Evolutionary conservation across 2,888 invertebrate genomes (phyloP), one percentile per base, ranked within the genome.

Genomic region (Trissonchulus latispiculum): DNA sequence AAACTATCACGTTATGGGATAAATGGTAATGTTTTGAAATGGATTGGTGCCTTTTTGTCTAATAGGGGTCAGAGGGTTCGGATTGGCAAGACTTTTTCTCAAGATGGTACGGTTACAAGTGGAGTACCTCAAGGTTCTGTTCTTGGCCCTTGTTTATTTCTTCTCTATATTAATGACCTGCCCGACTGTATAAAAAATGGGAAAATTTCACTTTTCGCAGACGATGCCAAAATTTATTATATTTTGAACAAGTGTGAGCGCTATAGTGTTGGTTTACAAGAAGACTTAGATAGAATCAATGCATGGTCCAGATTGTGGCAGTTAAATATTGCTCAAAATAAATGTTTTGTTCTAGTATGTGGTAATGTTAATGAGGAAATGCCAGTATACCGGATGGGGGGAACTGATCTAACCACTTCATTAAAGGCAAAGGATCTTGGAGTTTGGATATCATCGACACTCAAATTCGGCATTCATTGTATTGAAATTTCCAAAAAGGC

Each of bases 121-220:
- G 70, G 70, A 69, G 70, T 69, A 31, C 70, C 70, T 8, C 70
- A 69, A 69, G 70, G 70, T 33, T 69, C 70, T 15, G 70, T 69
- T n/a, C 31, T 69, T 3, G 70, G 70, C 48, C 70, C 70, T 8
- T 37, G 48, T n/a, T 28, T 69, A 18, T 69, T 69, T 69, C n/a
- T 69, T 15, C 23, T 69, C 8, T 69, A 28, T 48, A 69, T 69
- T 69, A 69, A 69, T 28, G 70, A 69, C 36, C 36, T 69, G 36
- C 36, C 61, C 8, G 28, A n/a, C 48, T 69, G 70, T 29, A 61
- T 69, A n/a, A 31, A 69, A 28, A n/a, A 69, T 36, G 32, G 28
- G 48, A 3, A 33, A 31, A 28, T 69, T 69, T 8, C 48, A 31
- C 31, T 69, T 28, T 69, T 28, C 36, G 70, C 70, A 15, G 70